Conservation (phyloP, 2,113 vertebrate species). For the Haliaeetus leucogaster region DNA sequence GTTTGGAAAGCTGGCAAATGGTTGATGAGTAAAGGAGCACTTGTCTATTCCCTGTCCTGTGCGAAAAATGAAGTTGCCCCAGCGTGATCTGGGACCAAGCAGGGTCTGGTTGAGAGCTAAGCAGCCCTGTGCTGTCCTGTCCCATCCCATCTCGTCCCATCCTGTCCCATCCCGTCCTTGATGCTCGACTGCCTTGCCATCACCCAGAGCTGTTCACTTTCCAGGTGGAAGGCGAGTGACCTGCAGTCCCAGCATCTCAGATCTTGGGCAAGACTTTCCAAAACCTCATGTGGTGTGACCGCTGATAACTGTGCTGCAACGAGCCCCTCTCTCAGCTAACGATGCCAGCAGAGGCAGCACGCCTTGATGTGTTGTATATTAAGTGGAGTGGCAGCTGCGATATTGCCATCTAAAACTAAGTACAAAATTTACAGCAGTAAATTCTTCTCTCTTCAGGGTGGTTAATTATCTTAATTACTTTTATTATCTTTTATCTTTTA, state of each 20-base stretch:
- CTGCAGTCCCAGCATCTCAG: not conserved
- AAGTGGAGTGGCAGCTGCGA: constrained; percentile 73
- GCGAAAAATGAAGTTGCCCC: fast-evolving
- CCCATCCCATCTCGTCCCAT: not conserved
- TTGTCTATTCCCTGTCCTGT: not conserved
- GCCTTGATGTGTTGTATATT: constrained; percentile 54
- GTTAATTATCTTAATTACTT: constrained; percentile 90
- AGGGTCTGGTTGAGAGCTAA: not conserved
- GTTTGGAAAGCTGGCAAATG: not conserved
- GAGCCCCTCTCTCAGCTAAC: not conserved
- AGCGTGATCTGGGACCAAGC: fast-evolving
- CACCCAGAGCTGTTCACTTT: not conserved
- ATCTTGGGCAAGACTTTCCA: not conserved
- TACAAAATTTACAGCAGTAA: constrained; percentile 78
- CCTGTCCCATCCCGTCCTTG: fast-evolving
- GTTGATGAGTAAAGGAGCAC: not conserved
- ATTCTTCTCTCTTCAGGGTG: constrained; percentile 84
- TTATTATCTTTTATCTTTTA: constrained; percentile 85
- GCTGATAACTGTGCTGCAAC: not conserved
- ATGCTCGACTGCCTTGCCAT: not conserved
- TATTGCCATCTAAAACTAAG: constrained; percentile 76
- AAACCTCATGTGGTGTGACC: not conserved
- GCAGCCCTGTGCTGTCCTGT: not conserved
- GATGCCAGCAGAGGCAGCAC: not conserved
- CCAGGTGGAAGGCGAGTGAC: fast-evolving